phyloP scores from a whole-genome alignment of 2,797 vertebrate genomes.

The Bucorvus abyssinicus region DNA sequence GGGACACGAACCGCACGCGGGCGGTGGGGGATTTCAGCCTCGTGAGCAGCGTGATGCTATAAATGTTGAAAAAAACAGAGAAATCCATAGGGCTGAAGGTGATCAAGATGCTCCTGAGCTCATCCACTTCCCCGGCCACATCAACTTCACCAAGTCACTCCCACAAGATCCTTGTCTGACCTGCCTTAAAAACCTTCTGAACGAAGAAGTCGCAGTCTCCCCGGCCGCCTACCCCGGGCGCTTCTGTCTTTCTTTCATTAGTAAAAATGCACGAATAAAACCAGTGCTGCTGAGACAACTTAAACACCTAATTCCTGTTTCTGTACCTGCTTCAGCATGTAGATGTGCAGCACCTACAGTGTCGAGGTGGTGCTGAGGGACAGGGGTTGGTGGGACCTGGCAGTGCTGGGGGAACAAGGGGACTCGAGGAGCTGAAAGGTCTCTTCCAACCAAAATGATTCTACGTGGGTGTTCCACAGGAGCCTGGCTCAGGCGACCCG shows the following conservation, averaged over 20 bases:
- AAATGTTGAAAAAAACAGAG: not conserved
- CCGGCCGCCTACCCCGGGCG: not conserved
- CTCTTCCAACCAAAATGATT: not conserved
- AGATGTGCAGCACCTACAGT: not conserved
- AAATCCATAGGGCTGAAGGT: not conserved
- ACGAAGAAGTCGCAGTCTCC: not conserved
- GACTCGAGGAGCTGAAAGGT: not conserved
- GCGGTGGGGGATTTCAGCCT: not conserved
- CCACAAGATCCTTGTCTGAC: not conserved
- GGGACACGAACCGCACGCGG: not conserved
- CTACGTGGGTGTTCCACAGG: not conserved
- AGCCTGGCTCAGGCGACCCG: not conserved
- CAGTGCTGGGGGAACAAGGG: too few species aligned
- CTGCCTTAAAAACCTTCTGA: not conserved
- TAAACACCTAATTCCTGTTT: not conserved
- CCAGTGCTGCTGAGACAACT: not conserved
- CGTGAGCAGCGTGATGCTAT: not conserved
- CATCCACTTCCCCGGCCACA: not conserved
- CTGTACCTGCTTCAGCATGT: rapidly evolving
- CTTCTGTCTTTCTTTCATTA: not conserved
- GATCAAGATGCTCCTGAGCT: not conserved
- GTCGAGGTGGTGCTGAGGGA: not conserved
- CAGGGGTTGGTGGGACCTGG: not conserved
- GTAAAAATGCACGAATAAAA: not conserved
- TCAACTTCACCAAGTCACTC: not conserved